Base-by-base conservation (phyloP, 2,888 invertebrate species). In the Spisula subtruncata region DNA sequence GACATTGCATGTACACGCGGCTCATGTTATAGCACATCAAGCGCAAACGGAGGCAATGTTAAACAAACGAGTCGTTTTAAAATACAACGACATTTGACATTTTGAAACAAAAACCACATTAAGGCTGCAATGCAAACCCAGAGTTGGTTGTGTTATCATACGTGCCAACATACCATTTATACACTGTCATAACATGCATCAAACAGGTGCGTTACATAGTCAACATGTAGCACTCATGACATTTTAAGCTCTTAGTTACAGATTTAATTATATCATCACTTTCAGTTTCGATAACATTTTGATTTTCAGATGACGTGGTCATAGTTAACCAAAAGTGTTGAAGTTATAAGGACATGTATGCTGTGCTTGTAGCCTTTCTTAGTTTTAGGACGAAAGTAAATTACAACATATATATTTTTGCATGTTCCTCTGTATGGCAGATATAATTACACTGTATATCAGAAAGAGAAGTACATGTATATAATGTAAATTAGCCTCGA, bases 51-150 rank as follows among this genome's bases (percentile, higher is more conserved):
- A 66, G 25, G 60, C 25, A 66, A 66, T 66, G 60, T 66, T 66
- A 25, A 66, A 66, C 60, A 66, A 6, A 66, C 25, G 60, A 75
- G 18, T 32, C 32, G 35, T 75, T 75, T 75, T 35, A 75, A 14
- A 41, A 18, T 20, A 75, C 75, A 75, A 35, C 32, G 75, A 75
- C 35, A 75, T 75, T 75, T 75, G 75, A 75, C 75, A 75, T 75
- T 75, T 75, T 32, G 5, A 75, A 32, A 35, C 16, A 75, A 75
- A 32, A 32, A 41, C 2, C 41, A 71, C 14, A n/a, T 71, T 6
- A 32, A 32, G 32, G 35, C 32, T 25, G 60, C 6, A n/a, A n/a
- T n/a, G 75, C 35, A 35, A 75, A 75, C 41, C 41, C 18, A 75
- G 75, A 75, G 8, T 32, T 75, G 25, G 60, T 75, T 75, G 32